These are phyloP conservation scores for Idaea biselata DNA, from an alignment of 2,888 invertebrate species.

Conservation along the genomic window DNA sequence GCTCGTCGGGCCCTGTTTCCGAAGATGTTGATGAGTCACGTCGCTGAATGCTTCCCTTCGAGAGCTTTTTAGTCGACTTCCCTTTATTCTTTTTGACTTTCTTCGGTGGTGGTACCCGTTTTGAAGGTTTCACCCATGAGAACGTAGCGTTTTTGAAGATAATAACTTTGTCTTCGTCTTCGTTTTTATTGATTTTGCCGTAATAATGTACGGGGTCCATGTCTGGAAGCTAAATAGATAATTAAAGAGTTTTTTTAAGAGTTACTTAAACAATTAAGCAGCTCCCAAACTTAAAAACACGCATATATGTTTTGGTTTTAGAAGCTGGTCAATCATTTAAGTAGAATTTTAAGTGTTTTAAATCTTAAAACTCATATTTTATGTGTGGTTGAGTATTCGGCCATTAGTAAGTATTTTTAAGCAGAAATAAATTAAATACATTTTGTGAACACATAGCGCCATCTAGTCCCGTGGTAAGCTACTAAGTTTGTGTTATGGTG, in stretches of 20 bases:
- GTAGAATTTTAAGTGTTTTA: no score
- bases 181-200: slow-evolving; percentile 68
- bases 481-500: no score
- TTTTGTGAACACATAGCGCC: no score
- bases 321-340: no score
- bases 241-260: slow-evolving; percentile 5
- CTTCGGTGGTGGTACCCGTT: slow-evolving; percentile 44
- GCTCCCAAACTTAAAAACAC: no score
- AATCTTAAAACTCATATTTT: no score
- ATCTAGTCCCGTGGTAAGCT: no score
- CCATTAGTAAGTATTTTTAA: no score
- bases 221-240: slow-evolving; percentile 77
- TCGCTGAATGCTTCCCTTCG: slow-evolving; percentile 49
- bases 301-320: no score
- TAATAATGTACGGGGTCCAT: slow-evolving; percentile 84
- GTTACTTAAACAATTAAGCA: not conserved
- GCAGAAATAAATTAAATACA: no score
- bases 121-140: slow-evolving; percentile 75
- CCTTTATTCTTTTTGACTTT: slow-evolving; percentile 72
- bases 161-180: slow-evolving; percentile 78
- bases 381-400: no score
- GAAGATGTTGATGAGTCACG: slow-evolving; percentile 55
- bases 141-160: slow-evolving; percentile 83
- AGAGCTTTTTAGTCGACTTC: slow-evolving; percentile 65
- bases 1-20: slow-evolving; percentile 44